Base-by-base conservation (phyloP, 2,888 invertebrate genomes). In the Cerceris rybyensis region DNA sequence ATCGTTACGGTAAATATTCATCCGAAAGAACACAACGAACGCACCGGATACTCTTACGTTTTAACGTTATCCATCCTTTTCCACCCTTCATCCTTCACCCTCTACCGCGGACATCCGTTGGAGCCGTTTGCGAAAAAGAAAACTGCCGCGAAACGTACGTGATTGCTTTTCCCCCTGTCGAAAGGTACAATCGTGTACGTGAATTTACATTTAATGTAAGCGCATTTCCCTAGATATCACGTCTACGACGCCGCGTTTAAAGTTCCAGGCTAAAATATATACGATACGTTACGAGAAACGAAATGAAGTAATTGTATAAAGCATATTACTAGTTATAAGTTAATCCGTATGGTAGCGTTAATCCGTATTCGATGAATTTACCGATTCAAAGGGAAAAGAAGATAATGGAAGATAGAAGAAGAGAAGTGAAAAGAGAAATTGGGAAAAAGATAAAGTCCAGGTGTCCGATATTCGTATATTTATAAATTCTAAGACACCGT, bases 261-360 rank as follows among this genome's bases (percentile, higher is more conserved):
- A 78, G 82, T 86, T 81, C 80, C 84, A 79, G 70, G 67, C 66
- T 78, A 83, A 77, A 72, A 65, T 68, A 28, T 28, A 28, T 28
- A 73, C 69, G 67, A 78, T 80, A 80, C 66, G 75, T 86, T 81
- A 77, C 58, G 59, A 66, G 63, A 84, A 76, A 74, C 77, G 61
- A 82, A 81, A 74, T 83, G 78, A 72, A 82, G 85, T 78, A 70
- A 81, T 79, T 82, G 85, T 85, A 85, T 86, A 85, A 87, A 66
- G 79, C 66, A 75, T 84, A 84, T 80, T 79, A 76, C 76, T 86
- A 86, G 84, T 71, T 85, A 87, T 87, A 85, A 87, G 82, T 87
- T 87, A 28, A 28, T 28, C 28, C 28, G 28, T 28, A 28, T 28
- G 64, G 75, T 86, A 84, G 80, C 75, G 46, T 78, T 84, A 86